Conservation (phyloP, 2,797 vertebrate species). For the Malacoraja senta region DNA sequence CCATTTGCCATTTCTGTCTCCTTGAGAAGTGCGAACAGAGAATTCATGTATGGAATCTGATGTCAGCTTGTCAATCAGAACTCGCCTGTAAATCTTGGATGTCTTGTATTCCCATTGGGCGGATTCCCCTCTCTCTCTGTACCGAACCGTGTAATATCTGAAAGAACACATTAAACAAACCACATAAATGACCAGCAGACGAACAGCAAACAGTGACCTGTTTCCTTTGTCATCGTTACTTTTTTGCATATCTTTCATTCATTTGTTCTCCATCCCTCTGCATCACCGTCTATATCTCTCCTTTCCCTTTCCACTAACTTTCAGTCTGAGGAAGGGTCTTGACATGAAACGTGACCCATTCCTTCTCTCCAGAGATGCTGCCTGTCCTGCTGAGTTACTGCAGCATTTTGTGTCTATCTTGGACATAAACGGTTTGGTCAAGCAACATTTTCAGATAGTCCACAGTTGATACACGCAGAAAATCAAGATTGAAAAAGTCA, state of each 20-base stretch:
- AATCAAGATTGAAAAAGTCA: neutral
- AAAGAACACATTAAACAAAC: neutral
- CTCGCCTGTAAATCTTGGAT: conserved; percentile 62
- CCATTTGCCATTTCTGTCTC: conserved; percentile 79
- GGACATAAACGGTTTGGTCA: neutral
- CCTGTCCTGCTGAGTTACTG: too few relatives aligned
- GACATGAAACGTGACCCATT: too few relatives aligned
- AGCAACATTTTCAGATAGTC: neutral
- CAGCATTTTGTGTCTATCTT: too few relatives aligned
- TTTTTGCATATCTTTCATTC: too few relatives aligned
- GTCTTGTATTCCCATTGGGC: conserved; percentile 91
- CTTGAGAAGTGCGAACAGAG: conserved; percentile 78
- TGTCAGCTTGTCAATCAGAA: conserved; percentile 72
- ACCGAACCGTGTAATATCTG: conserved; percentile 80
- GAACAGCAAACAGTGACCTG: too few relatives aligned
- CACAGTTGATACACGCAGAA: neutral
- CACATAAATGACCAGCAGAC: conserved; percentile 52
- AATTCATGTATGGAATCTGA: conserved; percentile 96
- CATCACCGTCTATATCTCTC: too few relatives aligned
- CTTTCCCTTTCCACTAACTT: too few relatives aligned
- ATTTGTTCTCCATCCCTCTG: too few relatives aligned
- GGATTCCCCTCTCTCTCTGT: conserved; percentile 89
- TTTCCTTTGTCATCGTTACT: too few relatives aligned
- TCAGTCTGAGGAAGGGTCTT: too few relatives aligned
- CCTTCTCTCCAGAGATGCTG: too few relatives aligned